These are phyloP conservation scores for Drosophila watanabei DNA, from an alignment of 1,140 invertebrate species.

Conservation along the genomic window DNA sequence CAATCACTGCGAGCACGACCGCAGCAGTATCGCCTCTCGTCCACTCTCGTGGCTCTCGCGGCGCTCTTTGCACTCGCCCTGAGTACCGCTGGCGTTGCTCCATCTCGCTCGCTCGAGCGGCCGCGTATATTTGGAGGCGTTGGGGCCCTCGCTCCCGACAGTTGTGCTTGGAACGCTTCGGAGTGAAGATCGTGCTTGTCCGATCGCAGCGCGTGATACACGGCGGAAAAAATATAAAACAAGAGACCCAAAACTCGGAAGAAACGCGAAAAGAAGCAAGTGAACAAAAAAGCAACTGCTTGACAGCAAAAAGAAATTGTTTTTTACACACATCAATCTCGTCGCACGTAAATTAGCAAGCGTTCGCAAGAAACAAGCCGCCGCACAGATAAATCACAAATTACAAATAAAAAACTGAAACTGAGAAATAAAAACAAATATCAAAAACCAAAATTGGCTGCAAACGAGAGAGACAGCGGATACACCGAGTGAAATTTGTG, in stretches of 20 bases:
- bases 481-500: slow-evolving; percentile 72
- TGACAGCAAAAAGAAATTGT: slow-evolving; percentile 60
- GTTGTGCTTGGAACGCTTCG: slow-evolving; percentile 85
- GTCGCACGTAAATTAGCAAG: slow-evolving; percentile 80
- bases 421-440: slow-evolving; percentile 23
- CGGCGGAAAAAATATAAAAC: slow-evolving; percentile 28
- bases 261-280: slow-evolving; percentile 15
- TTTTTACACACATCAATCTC: slow-evolving; percentile 62
- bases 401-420: slow-evolving; percentile 13
- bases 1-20: slow-evolving; percentile 25
- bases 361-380: slow-evolving; percentile 80
- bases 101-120: slow-evolving; percentile 12
- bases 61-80: slow-evolving; percentile 36
- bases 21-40: slow-evolving; percentile 20
- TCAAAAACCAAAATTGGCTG: slow-evolving; percentile 47
- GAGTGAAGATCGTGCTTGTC: slow-evolving; percentile 79
- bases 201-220: slow-evolving; percentile 59
- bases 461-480: slow-evolving; percentile 55
- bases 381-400: slow-evolving; percentile 13
- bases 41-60: slow-evolving; percentile 53
- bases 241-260: slow-evolving; percentile 40
- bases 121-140: slow-evolving; percentile 71
- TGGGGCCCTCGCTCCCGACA: slow-evolving; percentile 62
- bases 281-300: slow-evolving; percentile 38
- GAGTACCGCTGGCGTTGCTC: slow-evolving; percentile 18